A percentile compares a stretch with the other conserved stretches of the same genome.
Conservation (phyloP, 2,113 vertebrate genomes). For the Heterotis niloticus region DNA sequence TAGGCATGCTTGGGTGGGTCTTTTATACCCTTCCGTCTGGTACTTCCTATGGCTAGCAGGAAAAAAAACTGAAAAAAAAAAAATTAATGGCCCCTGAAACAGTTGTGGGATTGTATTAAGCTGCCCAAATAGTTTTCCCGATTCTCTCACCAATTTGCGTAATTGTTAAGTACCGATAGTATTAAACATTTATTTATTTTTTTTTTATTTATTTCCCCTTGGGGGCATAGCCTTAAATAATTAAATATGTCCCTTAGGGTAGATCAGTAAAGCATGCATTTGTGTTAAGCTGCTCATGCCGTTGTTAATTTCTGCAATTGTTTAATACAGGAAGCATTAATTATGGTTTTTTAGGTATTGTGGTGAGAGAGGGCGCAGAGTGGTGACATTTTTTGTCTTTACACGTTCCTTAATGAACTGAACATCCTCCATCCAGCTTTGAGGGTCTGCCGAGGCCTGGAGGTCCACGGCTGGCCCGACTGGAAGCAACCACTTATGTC, state of each 20-base stretch:
- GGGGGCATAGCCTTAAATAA: not conserved
- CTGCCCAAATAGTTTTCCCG: constrained; percentile 60
- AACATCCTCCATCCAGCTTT: too few species aligned
- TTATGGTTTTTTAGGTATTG: not conserved
- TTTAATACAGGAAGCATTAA: not conserved
- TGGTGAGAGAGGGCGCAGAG: too few species aligned
- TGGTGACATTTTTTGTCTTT: too few species aligned
- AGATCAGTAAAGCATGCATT: not conserved
- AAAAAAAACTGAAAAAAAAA: constrained; percentile 35
- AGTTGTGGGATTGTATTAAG: constrained; percentile 62
- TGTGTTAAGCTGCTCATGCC: not conserved
- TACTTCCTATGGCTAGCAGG: constrained; percentile 41
- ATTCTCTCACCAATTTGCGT: constrained; percentile 54
- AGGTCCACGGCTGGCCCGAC: too few species aligned
- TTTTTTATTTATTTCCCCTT: constrained; percentile 8
- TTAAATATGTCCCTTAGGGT: not conserved
- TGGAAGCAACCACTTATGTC: too few species aligned
- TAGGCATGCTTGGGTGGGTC: constrained; percentile 49
- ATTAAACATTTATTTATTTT: constrained; percentile 41
- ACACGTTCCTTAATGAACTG: too few species aligned
- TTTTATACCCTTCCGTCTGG: constrained; percentile 49
- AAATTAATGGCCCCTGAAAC: constrained; percentile 57
- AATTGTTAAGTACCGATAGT: constrained; percentile 46
- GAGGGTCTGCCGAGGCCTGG: too few species aligned
- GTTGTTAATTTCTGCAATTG: not conserved